phyloP scores from a whole-genome alignment of 2,888 invertebrate genomes.

The Proisotoma minuta region DNA sequence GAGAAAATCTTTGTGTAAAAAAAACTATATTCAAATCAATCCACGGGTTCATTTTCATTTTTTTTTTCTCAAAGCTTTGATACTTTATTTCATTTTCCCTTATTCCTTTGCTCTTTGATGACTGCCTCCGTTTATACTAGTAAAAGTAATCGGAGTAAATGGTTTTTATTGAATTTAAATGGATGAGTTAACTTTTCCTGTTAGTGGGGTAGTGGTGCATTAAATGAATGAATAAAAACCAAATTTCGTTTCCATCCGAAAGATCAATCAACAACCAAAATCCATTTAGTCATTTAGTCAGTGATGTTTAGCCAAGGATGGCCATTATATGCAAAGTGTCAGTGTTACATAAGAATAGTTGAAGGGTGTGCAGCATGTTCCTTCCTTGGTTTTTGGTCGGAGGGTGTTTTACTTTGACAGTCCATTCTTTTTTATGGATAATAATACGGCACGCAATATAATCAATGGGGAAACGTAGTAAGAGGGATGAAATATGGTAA shows the following conservation, averaged over 20 bases:
- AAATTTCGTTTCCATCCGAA: not conserved
- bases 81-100: not conserved
- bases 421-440: not conserved
- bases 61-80: too few species aligned
- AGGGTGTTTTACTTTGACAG: not conserved
- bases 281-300: not conserved
- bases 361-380: not conserved
- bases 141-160: not conserved
- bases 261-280: not conserved
- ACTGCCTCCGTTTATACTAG: not conserved
- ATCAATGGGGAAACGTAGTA: not conserved
- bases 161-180: conserved; percentile 15
- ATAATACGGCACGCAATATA: not conserved
- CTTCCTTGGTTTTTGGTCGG: not conserved
- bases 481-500: conserved; percentile 11
- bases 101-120: not conserved
- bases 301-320: not conserved
- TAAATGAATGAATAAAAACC: not conserved
- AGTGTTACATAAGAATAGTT: not conserved
- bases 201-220: too few species aligned
- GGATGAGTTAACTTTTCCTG: not conserved
- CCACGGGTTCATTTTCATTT: too few species aligned
- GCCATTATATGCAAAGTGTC: not conserved
- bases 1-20: not conserved
- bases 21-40: too few species aligned